Evolutionary conservation across 2,888 invertebrate species (phyloP), one percentile per base, ranked within the genome.

Genomic region (Drosophila kanekoi): DNA sequence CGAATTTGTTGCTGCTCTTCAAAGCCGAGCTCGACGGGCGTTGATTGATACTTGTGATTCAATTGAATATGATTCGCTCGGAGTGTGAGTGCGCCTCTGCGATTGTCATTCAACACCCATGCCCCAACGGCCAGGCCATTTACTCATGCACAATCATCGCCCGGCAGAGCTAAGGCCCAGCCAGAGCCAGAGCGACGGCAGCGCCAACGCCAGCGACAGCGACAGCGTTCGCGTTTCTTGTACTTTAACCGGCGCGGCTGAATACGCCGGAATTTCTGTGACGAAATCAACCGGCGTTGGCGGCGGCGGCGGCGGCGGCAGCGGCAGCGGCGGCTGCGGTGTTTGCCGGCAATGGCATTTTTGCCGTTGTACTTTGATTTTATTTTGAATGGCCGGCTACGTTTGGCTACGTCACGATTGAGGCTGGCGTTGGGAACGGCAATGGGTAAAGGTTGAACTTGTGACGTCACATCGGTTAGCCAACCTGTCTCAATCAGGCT

Each of bases 261-360:
- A 61, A 66, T 84, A 75, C 69, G 77, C 56, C 83, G 87, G 84
- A 84, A 84, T 84, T 86, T 80, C 80, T 76, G 78, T 88, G 90
- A 89, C 89, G 88, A 89, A 89, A 89, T 72, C 68, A 66, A 74
- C 68, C 69, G 69, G 52, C 74, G 65, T 61, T 75, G 54, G 53
- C 41, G 53, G 53, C 11, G 18, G 43, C 43, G 43, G 11, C 18
- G 20, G 5, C 41, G 11, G 33, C 28, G 8, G 28, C 28, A n/a
- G 53, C 11, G 18, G 43, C 43, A 20, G 11, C 18, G 20, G 5
- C 41, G 11, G 33, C 28, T 28, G 28, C 28, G 28, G 8, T 28
- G 28, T 28, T 28, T 28, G 28, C 28, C 13, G 59, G 33, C 54
- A 37, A 45, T 67, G 73, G 38, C 33, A 48, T 32, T 37, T 53